phyloP scores from a whole-genome alignment of 1,140 invertebrate species.

The Chlorops oryzae region DNA sequence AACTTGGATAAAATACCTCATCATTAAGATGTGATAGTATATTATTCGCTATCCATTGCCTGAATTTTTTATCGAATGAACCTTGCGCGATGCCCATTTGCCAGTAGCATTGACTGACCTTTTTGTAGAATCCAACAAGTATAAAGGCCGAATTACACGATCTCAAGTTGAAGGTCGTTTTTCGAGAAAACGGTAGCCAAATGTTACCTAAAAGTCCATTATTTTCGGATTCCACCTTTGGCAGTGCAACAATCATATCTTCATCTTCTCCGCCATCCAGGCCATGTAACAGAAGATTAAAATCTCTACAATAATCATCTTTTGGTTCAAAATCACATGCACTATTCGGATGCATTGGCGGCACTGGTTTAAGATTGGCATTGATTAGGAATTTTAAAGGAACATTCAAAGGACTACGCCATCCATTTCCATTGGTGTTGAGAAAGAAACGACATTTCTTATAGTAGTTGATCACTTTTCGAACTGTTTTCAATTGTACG shows the following conservation, averaged over 20 bases:
- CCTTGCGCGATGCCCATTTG: conserved; percentile 25
- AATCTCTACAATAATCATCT: too few species aligned
- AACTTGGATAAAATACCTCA: conserved; percentile 39
- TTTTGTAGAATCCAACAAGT: conserved; percentile 34
- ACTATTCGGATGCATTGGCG: too few species aligned
- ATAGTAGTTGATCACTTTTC: conserved; percentile 27
- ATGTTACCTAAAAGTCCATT: conserved; percentile 30
- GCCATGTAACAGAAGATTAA: too few species aligned
- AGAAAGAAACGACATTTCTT: conserved; percentile 27
- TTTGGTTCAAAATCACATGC: too few species aligned
- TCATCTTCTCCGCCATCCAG: too few species aligned
- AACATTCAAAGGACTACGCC: conserved; percentile 22
- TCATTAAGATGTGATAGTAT: conserved; percentile 32
- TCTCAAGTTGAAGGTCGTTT: conserved; percentile 35
- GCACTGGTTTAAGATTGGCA: conserved; percentile 18
- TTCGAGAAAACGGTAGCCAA: conserved; percentile 35
- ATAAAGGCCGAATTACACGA: conserved; percentile 25
- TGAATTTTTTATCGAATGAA: conserved; percentile 28
- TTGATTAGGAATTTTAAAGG: conserved; percentile 20
- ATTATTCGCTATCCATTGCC: conserved; percentile 32
- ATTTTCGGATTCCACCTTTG: conserved; percentile 30
- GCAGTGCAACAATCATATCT: conserved; percentile 34
- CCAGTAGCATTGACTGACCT: conserved; percentile 29
- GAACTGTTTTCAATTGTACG: conserved; percentile 24
- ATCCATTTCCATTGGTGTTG: conserved; percentile 44